These are phyloP conservation scores for Flexamia atlantica DNA, from an alignment of 2,888 invertebrate species.

Conservation along the genomic window DNA sequence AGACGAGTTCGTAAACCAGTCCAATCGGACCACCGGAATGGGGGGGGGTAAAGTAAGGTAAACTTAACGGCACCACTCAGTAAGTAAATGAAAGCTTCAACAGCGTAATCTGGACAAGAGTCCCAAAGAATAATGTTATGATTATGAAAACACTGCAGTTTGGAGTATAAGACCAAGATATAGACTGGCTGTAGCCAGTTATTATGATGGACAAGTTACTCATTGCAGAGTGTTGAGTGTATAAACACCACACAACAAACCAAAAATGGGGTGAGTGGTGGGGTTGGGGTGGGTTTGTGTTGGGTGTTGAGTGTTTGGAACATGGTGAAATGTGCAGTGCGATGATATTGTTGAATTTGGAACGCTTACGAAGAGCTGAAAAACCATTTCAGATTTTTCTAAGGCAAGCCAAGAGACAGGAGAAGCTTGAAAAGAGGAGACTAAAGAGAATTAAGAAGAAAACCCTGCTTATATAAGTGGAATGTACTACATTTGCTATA, in stretches of 20 bases:
- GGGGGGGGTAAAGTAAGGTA: no score
- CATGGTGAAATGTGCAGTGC: constrained; percentile 10
- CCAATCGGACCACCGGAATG: no score
- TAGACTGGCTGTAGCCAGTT: constrained; percentile 50
- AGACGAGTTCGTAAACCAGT: no score
- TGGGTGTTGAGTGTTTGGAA: constrained; percentile 27
- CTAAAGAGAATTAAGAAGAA: constrained; percentile 38
- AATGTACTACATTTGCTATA: constrained; percentile 32
- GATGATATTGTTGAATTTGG: constrained; percentile 39
- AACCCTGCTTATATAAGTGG: constrained; percentile 38
- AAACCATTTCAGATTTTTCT: background rate
- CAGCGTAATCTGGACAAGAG: constrained; percentile 51
- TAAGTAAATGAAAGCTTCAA: constrained; percentile 56
- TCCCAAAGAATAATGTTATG: constrained; percentile 53
- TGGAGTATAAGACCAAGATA: constrained; percentile 51
- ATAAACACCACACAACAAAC: no score
- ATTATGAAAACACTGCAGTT: constrained; percentile 48
- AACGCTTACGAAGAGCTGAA: constrained; percentile 46
- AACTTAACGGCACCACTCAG: constrained; percentile 50
- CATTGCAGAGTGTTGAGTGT: constrained; percentile 45
- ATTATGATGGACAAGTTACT: constrained; percentile 52
- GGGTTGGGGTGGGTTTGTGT: no score
- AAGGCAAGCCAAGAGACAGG: constrained; percentile 41
- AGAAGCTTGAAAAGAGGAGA: constrained; percentile 44
- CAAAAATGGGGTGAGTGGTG: no score